Percentiles rank a stretch among this genome's conserved stretches.
These are phyloP conservation scores for Uria aalge DNA, from an alignment of 2,113 vertebrate species.

Conservation along the genomic window DNA sequence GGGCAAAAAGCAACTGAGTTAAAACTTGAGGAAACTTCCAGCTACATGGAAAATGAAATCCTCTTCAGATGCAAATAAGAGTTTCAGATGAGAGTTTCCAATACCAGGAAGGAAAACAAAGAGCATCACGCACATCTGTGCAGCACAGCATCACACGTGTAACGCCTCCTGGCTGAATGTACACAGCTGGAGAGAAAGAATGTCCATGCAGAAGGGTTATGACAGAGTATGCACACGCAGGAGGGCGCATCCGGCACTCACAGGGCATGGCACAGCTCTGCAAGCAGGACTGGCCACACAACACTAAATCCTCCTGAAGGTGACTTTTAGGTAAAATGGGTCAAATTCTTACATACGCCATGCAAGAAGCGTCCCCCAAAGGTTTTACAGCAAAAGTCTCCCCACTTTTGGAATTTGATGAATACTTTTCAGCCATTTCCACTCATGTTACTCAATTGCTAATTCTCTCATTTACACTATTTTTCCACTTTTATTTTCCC, in stretches of 20 bases:
- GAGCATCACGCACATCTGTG: neutral
- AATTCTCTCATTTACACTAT: neutral
- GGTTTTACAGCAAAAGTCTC: neutral
- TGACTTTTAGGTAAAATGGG: neutral
- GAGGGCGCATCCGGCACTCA: neutral
- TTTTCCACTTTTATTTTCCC: neutral
- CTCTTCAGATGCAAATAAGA: neutral
- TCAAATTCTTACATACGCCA: neutral
- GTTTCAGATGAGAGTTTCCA: neutral
- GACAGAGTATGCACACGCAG: accelerated
- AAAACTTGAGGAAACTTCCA: neutral
- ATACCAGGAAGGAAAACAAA: neutral
- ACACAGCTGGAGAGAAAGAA: neutral
- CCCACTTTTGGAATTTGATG: neutral
- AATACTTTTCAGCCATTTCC: neutral
- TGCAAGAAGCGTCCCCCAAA: neutral
- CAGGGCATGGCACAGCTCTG: neutral
- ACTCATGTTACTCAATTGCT: neutral
- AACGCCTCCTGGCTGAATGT: neutral
- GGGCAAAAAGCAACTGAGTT: neutral
- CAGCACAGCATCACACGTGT: neutral
- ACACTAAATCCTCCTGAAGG: neutral
- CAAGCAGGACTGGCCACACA: neutral
- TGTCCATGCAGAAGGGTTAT: accelerated
- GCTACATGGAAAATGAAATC: neutral